phyloP scores from a whole-genome alignment of 2,797 vertebrate species.

The Tapera naevia region DNA sequence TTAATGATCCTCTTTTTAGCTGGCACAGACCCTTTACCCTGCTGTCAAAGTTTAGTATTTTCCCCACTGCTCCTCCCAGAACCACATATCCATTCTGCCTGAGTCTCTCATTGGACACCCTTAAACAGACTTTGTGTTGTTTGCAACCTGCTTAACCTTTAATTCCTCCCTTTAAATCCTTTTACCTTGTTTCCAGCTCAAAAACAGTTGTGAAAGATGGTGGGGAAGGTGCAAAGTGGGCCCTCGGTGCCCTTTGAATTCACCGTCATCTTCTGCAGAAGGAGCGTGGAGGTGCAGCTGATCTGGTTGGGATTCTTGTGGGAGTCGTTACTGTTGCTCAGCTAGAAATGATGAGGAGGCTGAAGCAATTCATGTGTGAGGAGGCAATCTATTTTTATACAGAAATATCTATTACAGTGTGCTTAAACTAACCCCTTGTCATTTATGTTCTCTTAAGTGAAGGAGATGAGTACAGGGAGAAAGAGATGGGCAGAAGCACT shows the following conservation, averaged over 20 bases:
- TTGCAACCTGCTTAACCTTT: background rate
- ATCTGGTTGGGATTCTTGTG: background rate
- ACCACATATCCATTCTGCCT: background rate
- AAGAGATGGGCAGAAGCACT: background rate
- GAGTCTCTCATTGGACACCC: background rate
- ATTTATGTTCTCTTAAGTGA: background rate
- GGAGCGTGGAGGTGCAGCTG: background rate
- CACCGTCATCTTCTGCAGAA: background rate
- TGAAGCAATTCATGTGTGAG: slow-evolving; percentile 1
- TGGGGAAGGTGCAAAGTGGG: background rate
- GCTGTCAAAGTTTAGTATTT: background rate
- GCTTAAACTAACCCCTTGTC: background rate
- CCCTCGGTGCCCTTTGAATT: background rate
- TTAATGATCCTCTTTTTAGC: background rate
- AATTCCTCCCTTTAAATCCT: background rate
- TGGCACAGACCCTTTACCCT: background rate
- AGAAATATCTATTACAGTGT: background rate
- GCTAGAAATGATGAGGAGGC: background rate
- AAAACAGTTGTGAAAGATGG: background rate
- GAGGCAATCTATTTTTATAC: slow-evolving; percentile 6
- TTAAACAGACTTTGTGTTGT: background rate
- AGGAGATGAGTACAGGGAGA: background rate
- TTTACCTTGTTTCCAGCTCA: background rate
- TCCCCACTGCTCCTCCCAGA: background rate
- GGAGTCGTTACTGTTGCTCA: background rate